These are phyloP conservation scores for Trachelus iudaicus DNA, from an alignment of 2,888 invertebrate species.

Conservation along the genomic window DNA sequence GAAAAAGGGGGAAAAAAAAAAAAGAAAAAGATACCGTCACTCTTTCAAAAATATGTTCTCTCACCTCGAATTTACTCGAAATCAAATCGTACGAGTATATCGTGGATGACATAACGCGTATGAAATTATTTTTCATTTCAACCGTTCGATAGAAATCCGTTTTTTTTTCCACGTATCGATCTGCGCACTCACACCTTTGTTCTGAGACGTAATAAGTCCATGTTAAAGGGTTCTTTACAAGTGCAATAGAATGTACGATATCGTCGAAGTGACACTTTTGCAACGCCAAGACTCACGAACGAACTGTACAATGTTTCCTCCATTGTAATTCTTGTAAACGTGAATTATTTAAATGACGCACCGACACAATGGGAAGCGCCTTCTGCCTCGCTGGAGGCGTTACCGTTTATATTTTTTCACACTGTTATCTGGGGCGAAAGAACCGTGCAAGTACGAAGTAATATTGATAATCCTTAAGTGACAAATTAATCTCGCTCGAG, in stretches of 20 bases:
- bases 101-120: background rate
- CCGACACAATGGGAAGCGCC: background rate
- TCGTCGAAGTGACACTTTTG: background rate
- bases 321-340: background rate
- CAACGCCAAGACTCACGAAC: background rate
- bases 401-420: slow-evolving; percentile 35
- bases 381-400: background rate
- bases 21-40: background rate
- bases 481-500: slow-evolving; percentile 12
- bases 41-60: background rate
- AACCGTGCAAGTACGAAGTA: slow-evolving; percentile 10
- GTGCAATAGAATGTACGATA: background rate
- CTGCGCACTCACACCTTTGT: background rate
- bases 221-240: background rate
- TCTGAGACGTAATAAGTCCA: background rate
- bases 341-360: background rate
- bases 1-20: too few species aligned
- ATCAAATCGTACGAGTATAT: background rate
- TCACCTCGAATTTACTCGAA: background rate
- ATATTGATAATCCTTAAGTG: slow-evolving; percentile 8
- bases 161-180: background rate
- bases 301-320: too few species aligned
- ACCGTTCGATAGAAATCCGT: background rate
- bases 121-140: background rate
- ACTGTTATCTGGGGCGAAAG: slow-evolving; percentile 21